Evolutionary conservation across 2,888 invertebrate species (phyloP), one percentile per base, ranked within the genome.

Genomic region (Synanthedon andrenaeformis): DNA sequence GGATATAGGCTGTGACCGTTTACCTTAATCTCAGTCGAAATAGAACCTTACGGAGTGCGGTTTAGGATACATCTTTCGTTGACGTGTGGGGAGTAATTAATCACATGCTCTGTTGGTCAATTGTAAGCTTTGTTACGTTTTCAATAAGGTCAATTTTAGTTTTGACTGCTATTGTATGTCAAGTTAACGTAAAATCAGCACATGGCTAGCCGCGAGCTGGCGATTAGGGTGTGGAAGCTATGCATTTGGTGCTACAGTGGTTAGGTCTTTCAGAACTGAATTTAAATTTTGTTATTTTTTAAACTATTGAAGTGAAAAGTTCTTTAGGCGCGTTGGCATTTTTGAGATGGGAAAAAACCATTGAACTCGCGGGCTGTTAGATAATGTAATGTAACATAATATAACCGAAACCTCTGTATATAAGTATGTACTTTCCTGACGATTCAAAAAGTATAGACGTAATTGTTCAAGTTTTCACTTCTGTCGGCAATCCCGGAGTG

Each of bases 201-300:
- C 64, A 67, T 65, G 64, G 65, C 61, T 77, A 64, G 77, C 79
- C 76, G 63, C 71, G 59, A 77, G 79, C 74, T 66, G 63, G 64
- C 70, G 70, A 79, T 80, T 78, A 79, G 66, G 65, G 63, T 61
- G 62, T 64, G 64, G 64, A 67, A 66, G 65, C 64, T 66, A 61
- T 64, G 56, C 58, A 56, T 63, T 62, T 58, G 54, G 53, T 56
- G 51, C 51, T 56, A 51, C 52, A 68, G 67, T 62, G 53, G 6
- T 56, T 41, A 13, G 28, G 57, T 60, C 49, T n/a, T 49, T 42
- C 41, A 57, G 52, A 57, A 50, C 13, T 6, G 51, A 4, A 35
- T 35, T 35, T 35, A 8, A 35, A 35, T 41, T 3, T 17, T 11
- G 11, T 2, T 13, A 3, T 51, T 51, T 51, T 23, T 4, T n/a